Evolutionary conservation across 2,113 vertebrate genomes (phyloP).

Genomic region (Turnix velox): DNA sequence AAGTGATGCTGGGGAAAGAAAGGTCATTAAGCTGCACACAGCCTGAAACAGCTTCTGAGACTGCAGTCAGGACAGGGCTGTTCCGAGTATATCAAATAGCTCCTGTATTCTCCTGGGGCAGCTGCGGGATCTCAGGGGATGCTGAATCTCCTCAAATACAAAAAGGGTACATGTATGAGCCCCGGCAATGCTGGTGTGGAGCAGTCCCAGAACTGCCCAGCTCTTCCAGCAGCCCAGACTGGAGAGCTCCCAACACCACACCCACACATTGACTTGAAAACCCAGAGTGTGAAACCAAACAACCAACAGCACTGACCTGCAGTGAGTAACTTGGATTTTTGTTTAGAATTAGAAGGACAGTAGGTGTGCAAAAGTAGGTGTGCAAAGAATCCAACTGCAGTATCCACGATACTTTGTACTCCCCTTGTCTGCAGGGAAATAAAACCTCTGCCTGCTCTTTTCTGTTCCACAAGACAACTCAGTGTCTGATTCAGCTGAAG

Average conservation of each 20-base stretch:
- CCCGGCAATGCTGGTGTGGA: rapidly evolving
- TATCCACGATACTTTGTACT: not conserved
- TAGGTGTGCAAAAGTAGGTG: not conserved
- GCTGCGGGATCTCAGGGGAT: not conserved
- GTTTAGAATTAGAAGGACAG: not conserved
- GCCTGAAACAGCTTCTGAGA: not conserved
- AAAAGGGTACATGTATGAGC: not conserved
- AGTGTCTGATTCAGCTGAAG: not conserved
- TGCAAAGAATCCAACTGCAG: not conserved
- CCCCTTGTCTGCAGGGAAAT: not conserved
- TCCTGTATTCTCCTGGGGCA: not conserved
- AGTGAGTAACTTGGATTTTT: not conserved
- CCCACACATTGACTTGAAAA: not conserved
- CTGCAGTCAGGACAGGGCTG: rapidly evolving
- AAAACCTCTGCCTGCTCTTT: not conserved
- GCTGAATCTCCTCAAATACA: not conserved
- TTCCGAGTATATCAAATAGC: not conserved
- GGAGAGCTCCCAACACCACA: rapidly evolving
- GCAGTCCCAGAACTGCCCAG: rapidly evolving
- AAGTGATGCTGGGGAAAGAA: not conserved
- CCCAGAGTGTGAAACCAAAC: not conserved
- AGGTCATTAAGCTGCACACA: not conserved
- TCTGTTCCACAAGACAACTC: not conserved
- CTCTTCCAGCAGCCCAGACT: not conserved
- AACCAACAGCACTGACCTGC: not conserved